These are phyloP conservation scores for Lordiphosa stackelbergi DNA, from an alignment of 1,140 invertebrate genomes.

Conservation along the genomic window DNA sequence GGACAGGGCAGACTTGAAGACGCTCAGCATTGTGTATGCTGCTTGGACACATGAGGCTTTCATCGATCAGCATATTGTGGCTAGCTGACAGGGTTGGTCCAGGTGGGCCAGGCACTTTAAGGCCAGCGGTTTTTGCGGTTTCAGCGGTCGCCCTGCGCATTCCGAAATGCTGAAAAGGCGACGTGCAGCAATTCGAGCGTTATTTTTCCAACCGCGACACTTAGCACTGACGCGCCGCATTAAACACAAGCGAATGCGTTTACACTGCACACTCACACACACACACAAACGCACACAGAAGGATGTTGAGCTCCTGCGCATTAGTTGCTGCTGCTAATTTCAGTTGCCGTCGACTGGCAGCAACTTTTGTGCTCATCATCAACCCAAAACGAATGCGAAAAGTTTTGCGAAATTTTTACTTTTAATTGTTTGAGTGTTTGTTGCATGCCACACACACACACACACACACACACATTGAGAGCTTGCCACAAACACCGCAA, in stretches of 20 bases:
- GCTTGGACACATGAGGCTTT: constrained; percentile 14
- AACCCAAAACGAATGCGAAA: constrained; percentile 70
- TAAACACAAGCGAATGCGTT: constrained; percentile 59
- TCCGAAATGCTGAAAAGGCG: neutral
- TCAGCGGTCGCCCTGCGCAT: constrained; percentile 2
- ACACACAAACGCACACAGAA: neutral
- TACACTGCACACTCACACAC: constrained; percentile 3
- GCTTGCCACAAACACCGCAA: constrained; percentile 61
- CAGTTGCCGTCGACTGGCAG: constrained; percentile 33
- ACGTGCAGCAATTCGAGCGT: constrained; percentile 43
- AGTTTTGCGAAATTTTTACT: constrained; percentile 69
- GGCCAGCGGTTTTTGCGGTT: constrained; percentile 31
- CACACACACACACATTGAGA: constrained; percentile 7
- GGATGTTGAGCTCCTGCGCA: constrained; percentile 15
- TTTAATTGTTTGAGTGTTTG: constrained; percentile 73
- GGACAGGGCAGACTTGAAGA: constrained; percentile 16
- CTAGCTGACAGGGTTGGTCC: constrained; percentile 18
- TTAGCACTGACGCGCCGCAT: constrained; percentile 67
- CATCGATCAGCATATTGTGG: constrained; percentile 30
- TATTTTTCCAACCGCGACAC: constrained; percentile 62
- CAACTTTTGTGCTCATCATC: constrained; percentile 60
- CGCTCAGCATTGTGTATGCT: constrained; percentile 22
- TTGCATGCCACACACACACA: constrained; percentile 32
- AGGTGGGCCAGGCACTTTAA: constrained; percentile 29
- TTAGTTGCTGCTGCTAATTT: constrained; percentile 65